Evolutionary conservation across 2,797 vertebrate species (phyloP).

Genomic region (Cirrhinus mrigala): DNA sequence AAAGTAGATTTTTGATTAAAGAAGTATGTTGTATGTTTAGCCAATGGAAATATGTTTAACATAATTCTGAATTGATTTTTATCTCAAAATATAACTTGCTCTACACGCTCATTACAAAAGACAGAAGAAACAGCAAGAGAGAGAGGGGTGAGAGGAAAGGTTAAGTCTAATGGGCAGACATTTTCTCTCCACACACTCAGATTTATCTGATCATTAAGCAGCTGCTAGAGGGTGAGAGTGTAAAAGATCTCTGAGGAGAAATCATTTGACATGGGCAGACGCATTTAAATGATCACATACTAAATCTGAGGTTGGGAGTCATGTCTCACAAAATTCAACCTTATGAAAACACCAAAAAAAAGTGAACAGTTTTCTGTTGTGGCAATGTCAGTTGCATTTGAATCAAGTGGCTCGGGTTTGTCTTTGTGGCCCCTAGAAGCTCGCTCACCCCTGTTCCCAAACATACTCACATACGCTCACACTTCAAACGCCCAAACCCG

Average conservation of each 20-base stretch:
- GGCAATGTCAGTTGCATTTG: background rate
- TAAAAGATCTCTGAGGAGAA: constrained; percentile 79
- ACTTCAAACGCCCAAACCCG: constrained; percentile 10
- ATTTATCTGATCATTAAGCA: constrained; percentile 81
- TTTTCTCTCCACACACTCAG: constrained; percentile 76
- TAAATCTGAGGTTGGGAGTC: background rate
- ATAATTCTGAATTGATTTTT: constrained; percentile 77
- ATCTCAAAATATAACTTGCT: constrained; percentile 72
- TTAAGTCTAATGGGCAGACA: constrained; percentile 87
- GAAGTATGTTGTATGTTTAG: constrained; percentile 67
- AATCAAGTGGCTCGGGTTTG: background rate
- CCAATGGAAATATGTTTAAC: constrained; percentile 69
- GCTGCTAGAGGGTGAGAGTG: constrained; percentile 85
- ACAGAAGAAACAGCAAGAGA: background rate
- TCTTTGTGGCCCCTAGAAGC: background rate
- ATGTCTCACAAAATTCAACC: background rate
- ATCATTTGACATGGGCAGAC: constrained; percentile 23
- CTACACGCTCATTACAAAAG: constrained; percentile 73
- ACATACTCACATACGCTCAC: background rate
- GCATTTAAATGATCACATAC: constrained; percentile 15
- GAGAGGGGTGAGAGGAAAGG: constrained; percentile 72
- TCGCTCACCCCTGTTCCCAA: background rate
- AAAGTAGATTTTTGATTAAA: constrained; percentile 42
- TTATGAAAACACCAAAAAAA: constrained; percentile 1
- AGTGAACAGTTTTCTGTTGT: constrained; percentile 4